Conservation (phyloP, 37 sponge, comb jelly and placozoan species). For the Ephydatia muelleri region DNA sequence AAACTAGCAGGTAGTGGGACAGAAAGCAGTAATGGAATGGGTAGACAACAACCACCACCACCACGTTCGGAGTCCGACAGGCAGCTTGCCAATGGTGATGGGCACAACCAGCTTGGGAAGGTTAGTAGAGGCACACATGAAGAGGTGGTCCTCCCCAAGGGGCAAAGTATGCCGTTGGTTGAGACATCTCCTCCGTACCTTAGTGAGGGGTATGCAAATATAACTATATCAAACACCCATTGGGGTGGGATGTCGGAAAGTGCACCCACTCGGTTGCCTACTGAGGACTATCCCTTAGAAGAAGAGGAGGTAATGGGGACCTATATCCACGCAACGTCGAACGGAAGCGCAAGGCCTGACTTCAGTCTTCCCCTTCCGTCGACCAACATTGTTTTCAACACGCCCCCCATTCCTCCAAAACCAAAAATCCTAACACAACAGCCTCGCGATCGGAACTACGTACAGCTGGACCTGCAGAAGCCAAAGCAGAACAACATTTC, state of each 20-base stretch:
- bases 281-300: background rate
- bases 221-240: background rate
- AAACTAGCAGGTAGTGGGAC: background rate
- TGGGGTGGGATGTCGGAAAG: background rate
- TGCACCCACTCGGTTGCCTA: background rate
- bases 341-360: background rate
- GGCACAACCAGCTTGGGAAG: conserved; percentile 15
- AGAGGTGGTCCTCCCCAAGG: background rate
- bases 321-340: background rate
- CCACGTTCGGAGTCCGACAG: background rate
- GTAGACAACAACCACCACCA: too few relatives aligned
- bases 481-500: background rate
- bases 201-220: background rate
- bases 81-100: conserved; percentile 3
- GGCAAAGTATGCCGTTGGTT: background rate
- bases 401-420: conserved; percentile 24
- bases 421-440: conserved; percentile 18
- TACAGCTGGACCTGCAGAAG: background rate
- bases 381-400: conserved; percentile 21
- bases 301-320: background rate
- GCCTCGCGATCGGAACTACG: background rate
- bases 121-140: background rate
- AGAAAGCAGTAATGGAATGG: background rate
- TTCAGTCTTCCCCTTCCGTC: conserved; percentile 17
- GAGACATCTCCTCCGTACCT: background rate